Evolutionary conservation across 2,797 vertebrate genomes (phyloP).

Genomic region (Psittacula derbiana): DNA sequence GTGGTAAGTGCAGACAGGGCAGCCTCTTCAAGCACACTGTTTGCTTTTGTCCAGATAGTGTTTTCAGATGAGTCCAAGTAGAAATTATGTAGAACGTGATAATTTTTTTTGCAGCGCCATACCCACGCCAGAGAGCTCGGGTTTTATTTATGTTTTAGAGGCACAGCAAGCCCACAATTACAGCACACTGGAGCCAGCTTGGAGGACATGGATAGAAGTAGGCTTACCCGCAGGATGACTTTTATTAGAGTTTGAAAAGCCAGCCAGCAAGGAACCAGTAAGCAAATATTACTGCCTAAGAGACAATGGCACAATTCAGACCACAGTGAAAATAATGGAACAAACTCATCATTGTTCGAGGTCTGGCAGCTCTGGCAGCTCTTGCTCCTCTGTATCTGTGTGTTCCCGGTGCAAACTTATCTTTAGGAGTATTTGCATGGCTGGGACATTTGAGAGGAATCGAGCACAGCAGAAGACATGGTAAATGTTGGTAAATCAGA

Average conservation of each 20-base stretch:
- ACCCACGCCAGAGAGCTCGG: rapidly evolving
- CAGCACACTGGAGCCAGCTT: neutral
- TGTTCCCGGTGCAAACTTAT: neutral
- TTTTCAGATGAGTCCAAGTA: neutral
- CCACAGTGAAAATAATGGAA: neutral
- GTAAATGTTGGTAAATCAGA: neutral
- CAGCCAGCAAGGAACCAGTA: neutral
- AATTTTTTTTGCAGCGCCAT: neutral
- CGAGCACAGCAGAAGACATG: neutral
- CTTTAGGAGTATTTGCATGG: neutral
- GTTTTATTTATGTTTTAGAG: neutral
- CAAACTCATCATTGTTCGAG: neutral
- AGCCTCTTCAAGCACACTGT: rapidly evolving
- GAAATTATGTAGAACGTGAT: neutral
- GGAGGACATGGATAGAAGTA: neutral
- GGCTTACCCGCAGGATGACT: neutral
- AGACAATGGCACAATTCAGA: neutral
- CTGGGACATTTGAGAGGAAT: neutral
- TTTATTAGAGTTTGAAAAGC: neutral
- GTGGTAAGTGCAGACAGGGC: neutral
- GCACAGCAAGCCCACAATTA: rapidly evolving
- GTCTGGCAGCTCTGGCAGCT: neutral
- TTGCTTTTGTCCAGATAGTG: neutral
- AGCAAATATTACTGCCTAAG: neutral
- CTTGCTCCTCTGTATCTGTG: neutral